Base-by-base conservation (phyloP, 2,113 vertebrate genomes). In the Promerops cafer region DNA sequence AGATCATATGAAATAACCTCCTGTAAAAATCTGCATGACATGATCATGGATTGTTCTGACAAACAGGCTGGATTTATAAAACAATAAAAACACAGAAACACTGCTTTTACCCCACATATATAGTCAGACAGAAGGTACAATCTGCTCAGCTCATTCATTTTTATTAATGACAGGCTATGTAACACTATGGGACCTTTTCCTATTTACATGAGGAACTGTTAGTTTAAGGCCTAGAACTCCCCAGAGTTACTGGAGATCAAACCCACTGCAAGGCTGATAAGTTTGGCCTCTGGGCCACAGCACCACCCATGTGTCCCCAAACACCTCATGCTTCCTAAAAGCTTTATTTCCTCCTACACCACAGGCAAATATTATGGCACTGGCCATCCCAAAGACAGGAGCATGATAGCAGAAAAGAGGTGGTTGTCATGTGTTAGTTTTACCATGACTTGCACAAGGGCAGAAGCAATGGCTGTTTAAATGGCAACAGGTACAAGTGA, bases 41-140 rank as follows among this genome's bases (percentile, higher is more conserved):
- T 92, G 94, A 93, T 47, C 57, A 89, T 92, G 92, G 94, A 91
- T 89, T 1, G 4, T 77, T 92, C 87, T 92, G 95, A 96, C 94
- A 96, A 86, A 92, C 88, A 86, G 83, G 64, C 80, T 86, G 75
- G 75, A 76, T 80, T 69, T 42, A 89, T 71, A 57, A 93, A 94
- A 95, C 80, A 87, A n/a, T 70, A 74, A 66, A 64, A 85, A 86
- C 81, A 91, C 26, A 68, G 85, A 94, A 91, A 88, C 76, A 91
- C 75, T 84, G 68, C 94, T 95, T 94, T 96, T 93, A 86, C 68
- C 83, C 83, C 54, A 85, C 83, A 83, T 63, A 42, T 47, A 71
- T 72, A 83, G 91, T 82, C 42, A 66, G 71, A 54, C 54, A 91
- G 49, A 50, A 90, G 49, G n/a, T 23, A 90, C 64, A 72, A 93